These are phyloP conservation scores for Neogobius melanostomus DNA, from an alignment of 2,113 vertebrate species.

Conservation along the genomic window DNA sequence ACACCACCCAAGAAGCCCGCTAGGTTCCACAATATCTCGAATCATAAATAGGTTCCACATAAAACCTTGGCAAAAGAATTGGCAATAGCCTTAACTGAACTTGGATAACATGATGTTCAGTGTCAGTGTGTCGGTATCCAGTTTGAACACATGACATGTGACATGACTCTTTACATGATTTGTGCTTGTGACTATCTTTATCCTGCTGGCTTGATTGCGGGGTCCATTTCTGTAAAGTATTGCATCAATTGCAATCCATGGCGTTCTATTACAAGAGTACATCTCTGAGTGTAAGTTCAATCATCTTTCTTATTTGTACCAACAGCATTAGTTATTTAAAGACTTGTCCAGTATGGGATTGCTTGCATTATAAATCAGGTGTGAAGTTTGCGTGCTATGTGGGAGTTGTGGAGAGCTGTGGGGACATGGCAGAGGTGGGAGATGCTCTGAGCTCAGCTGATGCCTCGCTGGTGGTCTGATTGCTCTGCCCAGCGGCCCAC, in stretches of 20 bases:
- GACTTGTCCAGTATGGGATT: conserved; percentile 3
- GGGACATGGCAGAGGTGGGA: conserved; percentile 65
- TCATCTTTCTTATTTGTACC: conserved; percentile 8
- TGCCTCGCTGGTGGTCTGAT: conserved; percentile 76
- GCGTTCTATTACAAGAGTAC: conserved; percentile 2
- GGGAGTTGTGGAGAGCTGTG: conserved; percentile 30
- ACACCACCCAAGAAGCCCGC: too few relatives aligned
- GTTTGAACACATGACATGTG: too few relatives aligned
- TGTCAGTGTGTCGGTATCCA: too few relatives aligned
- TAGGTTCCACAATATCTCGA: too few relatives aligned
- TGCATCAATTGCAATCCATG: background rate
- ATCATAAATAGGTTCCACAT: too few relatives aligned
- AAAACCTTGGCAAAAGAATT: too few relatives aligned
- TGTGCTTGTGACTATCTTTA: background rate
- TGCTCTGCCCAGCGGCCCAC: conserved; percentile 75
- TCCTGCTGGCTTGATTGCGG: background rate
- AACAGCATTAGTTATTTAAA: conserved; percentile 13
- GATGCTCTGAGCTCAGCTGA: conserved; percentile 73
- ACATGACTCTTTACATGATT: too few relatives aligned
- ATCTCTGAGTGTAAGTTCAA: conserved; percentile 7
- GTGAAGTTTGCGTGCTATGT: conserved; percentile 38
- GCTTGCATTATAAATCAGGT: conserved; percentile 28
- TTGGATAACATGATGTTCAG: too few relatives aligned
- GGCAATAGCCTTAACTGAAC: too few relatives aligned
- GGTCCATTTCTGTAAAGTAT: conserved; percentile 1